Percentiles rank a stretch among this genome's conserved stretches.
Conservation (phyloP, 2,888 invertebrate species). For the Protophormia terraenovae region DNA sequence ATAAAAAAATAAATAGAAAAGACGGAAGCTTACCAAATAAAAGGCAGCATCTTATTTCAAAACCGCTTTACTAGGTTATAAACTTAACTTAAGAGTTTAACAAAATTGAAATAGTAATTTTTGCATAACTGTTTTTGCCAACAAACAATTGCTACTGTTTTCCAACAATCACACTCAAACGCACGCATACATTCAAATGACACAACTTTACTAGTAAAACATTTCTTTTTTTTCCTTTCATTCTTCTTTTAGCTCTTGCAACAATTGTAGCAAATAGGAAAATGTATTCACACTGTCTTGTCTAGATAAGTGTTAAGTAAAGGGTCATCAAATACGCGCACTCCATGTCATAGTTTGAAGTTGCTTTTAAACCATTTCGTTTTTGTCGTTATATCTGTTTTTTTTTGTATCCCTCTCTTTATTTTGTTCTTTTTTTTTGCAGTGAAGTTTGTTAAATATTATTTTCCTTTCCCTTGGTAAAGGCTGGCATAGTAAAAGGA, state of each 20-base stretch:
- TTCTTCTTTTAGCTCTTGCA: slow-evolving; percentile 7
- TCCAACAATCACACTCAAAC: slow-evolving; percentile 2
- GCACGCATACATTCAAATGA: background rate
- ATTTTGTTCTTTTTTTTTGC: background rate
- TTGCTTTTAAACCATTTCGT: slow-evolving; percentile 47
- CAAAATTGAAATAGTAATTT: slow-evolving; percentile 67
- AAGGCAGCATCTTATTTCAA: slow-evolving; percentile 53
- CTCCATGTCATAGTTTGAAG: slow-evolving; percentile 62
- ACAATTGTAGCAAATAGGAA: slow-evolving; percentile 43
- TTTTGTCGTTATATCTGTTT: slow-evolving; percentile 17
- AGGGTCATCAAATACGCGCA: slow-evolving; percentile 66
- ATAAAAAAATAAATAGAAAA: slow-evolving; percentile 6
- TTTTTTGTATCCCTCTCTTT: background rate
- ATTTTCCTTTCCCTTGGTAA: slow-evolving; percentile 18
- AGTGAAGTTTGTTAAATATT: slow-evolving; percentile 18
- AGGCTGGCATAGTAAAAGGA: slow-evolving; percentile 48
- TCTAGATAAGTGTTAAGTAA: slow-evolving; percentile 67
- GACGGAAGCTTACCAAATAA: slow-evolving; percentile 17
- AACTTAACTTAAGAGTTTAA: slow-evolving; percentile 57
- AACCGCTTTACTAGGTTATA: slow-evolving; percentile 63
- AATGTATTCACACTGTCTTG: slow-evolving; percentile 65
- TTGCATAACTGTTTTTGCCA: slow-evolving; percentile 65
- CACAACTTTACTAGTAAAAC: slow-evolving; percentile 23
- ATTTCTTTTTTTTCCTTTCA: background rate
- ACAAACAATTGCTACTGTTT: slow-evolving; percentile 44